Conservation (phyloP, 2,888 invertebrate genomes). For the Epistrophella euchroma region DNA sequence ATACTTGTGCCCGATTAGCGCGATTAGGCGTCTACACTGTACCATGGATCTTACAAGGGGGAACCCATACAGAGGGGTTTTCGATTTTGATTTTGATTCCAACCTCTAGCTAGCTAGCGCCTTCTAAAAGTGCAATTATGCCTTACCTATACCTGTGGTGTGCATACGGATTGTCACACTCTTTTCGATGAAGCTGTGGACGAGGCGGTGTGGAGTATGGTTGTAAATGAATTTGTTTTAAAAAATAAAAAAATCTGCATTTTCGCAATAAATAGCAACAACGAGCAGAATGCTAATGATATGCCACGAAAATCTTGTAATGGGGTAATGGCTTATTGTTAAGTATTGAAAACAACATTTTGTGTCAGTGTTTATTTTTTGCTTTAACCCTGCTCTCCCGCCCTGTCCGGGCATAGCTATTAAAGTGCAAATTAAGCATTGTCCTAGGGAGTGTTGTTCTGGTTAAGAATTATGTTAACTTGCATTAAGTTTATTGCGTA, state of each 20-base stretch:
- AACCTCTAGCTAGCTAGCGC: slow-evolving; percentile 24
- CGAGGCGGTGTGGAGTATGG: not conserved
- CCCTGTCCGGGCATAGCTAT: not conserved
- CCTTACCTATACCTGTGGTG: slow-evolving; percentile 49
- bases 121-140: slow-evolving; percentile 58
- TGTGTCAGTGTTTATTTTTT: slow-evolving; percentile 23
- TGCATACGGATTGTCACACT: slow-evolving; percentile 66
- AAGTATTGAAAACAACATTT: slow-evolving; percentile 48
- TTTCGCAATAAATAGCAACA: slow-evolving; percentile 67
- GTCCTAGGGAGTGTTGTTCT: slow-evolving; percentile 46
- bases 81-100: slow-evolving; percentile 8
- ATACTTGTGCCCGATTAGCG: slow-evolving; percentile 69
- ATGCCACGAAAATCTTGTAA: slow-evolving; percentile 74
- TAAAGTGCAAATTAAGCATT: slow-evolving; percentile 58
- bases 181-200: slow-evolving; percentile 21
- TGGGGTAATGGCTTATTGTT: slow-evolving; percentile 67
- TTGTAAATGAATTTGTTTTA: slow-evolving; percentile 55
- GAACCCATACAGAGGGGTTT: not conserved
- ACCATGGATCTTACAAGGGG: slow-evolving; percentile 26
- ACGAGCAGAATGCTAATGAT: slow-evolving; percentile 73
- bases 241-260: slow-evolving; percentile 54
- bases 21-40: slow-evolving; percentile 52
- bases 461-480: slow-evolving; percentile 62
- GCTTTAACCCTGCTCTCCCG: not conserved
- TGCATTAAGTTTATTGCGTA: slow-evolving; percentile 52